Conservation (phyloP, 2,113 vertebrate species). For the Notechis scutatus region DNA sequence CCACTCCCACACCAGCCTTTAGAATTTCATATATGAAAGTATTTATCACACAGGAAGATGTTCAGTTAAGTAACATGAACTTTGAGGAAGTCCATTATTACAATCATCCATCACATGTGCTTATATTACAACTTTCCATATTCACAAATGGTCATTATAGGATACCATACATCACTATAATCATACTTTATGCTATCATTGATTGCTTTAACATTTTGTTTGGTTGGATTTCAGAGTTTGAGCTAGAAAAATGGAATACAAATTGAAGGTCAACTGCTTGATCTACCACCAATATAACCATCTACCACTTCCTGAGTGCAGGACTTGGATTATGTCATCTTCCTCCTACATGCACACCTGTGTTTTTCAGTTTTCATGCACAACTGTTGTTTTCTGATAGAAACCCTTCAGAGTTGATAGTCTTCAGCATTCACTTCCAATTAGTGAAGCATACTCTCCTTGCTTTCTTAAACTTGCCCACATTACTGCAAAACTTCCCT, state of each 20-base stretch:
- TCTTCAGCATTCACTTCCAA: neutral
- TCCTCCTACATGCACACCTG: neutral
- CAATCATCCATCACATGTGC: neutral
- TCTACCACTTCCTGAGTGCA: neutral
- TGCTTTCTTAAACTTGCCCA: neutral
- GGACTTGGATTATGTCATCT: neutral
- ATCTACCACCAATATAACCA: neutral
- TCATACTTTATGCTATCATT: neutral
- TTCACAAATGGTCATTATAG: neutral
- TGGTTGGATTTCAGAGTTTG: neutral
- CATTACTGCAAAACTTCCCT: neutral
- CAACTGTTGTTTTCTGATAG: neutral
- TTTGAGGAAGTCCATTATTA: neutral
- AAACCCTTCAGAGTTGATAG: neutral
- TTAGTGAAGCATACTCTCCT: neutral
- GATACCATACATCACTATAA: neutral
- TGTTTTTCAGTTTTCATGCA: neutral
- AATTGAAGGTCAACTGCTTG: neutral
- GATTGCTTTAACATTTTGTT: neutral
- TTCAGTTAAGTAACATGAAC: neutral
- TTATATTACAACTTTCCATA: neutral
- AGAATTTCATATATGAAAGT: neutral
- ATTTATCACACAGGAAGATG: neutral
- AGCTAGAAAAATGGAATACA: neutral
- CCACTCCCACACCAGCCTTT: neutral